Percentiles rank a stretch among this genome's conserved stretches.
These are phyloP conservation scores for Hyalella azteca DNA, from an alignment of 2,888 invertebrate genomes.

Conservation along the genomic window DNA sequence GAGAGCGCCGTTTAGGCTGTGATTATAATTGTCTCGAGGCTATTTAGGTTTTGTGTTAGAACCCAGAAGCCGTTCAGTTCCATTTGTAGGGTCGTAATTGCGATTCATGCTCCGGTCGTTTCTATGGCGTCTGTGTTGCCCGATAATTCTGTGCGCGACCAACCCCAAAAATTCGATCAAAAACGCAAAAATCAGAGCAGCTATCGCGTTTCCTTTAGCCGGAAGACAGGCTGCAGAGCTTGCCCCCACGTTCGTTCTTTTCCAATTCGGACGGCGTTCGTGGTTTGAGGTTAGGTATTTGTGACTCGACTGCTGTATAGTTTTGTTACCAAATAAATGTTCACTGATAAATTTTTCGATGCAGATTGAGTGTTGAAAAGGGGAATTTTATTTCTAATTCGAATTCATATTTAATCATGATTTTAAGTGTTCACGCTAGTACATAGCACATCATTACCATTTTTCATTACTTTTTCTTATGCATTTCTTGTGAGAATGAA, in stretches of 20 bases:
- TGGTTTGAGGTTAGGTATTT: too few relatives aligned
- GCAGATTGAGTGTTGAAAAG: too few relatives aligned
- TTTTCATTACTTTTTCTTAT: too few relatives aligned
- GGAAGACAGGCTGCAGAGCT: neutral
- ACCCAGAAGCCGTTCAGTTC: neutral
- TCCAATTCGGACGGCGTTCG: neutral
- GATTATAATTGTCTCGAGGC: too few relatives aligned
- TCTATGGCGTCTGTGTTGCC: conserved; percentile 1
- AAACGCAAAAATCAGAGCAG: conserved; percentile 25
- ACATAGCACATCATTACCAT: too few relatives aligned
- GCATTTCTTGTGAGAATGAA: too few relatives aligned
- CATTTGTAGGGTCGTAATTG: conserved; percentile 15
- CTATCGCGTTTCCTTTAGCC: neutral
- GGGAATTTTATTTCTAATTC: too few relatives aligned
- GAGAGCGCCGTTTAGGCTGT: neutral
- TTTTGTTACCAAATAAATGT: too few relatives aligned
- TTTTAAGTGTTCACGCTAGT: too few relatives aligned
- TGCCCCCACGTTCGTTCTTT: neutral
- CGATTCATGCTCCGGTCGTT: conserved; percentile 14
- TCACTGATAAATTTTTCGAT: too few relatives aligned
- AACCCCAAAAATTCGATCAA: conserved; percentile 12
- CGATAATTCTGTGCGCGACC: conserved; percentile 27
- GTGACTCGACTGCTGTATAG: too few relatives aligned
- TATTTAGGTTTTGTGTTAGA: neutral
- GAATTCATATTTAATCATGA: too few relatives aligned